phyloP scores from a whole-genome alignment of 1,140 invertebrate genomes.

The Araneus ventricosus region DNA sequence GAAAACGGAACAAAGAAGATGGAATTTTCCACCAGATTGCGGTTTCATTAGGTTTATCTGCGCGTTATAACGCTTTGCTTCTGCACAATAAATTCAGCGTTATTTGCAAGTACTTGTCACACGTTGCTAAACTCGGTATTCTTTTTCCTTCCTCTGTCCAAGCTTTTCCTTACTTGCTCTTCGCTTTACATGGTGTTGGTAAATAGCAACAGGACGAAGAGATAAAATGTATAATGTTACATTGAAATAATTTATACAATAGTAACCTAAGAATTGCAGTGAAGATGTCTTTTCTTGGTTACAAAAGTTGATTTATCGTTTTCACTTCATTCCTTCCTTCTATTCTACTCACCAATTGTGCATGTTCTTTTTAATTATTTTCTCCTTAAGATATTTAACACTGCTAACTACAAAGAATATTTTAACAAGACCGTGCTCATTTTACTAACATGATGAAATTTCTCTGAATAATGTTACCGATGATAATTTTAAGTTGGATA shows the following conservation, averaged over 20 bases:
- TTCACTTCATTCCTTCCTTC: no score
- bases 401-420: no score
- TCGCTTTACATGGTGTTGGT: neutral
- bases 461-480: no score
- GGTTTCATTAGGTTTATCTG: conserved; percentile 56
- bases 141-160: neutral
- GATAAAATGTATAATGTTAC: neutral
- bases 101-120: conserved; percentile 74
- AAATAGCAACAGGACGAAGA: neutral
- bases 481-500: no score
- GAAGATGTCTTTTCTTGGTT: no score
- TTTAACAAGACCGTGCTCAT: no score
- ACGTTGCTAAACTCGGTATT: conserved; percentile 60
- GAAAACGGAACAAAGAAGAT: conserved; percentile 63
- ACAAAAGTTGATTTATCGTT: no score
- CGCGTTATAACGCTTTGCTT: conserved; percentile 63
- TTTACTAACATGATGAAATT: no score
- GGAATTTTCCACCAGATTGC: conserved; percentile 49
- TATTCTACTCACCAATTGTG: no score
- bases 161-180: neutral
- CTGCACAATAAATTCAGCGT: conserved; percentile 70
- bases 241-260: neutral
- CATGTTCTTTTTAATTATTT: no score
- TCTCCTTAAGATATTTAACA: no score
- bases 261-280: neutral